Evolutionary conservation across 2,888 invertebrate genomes (phyloP), one percentile per base, ranked within the genome.

Genomic region (Phaedon cochleariae): DNA sequence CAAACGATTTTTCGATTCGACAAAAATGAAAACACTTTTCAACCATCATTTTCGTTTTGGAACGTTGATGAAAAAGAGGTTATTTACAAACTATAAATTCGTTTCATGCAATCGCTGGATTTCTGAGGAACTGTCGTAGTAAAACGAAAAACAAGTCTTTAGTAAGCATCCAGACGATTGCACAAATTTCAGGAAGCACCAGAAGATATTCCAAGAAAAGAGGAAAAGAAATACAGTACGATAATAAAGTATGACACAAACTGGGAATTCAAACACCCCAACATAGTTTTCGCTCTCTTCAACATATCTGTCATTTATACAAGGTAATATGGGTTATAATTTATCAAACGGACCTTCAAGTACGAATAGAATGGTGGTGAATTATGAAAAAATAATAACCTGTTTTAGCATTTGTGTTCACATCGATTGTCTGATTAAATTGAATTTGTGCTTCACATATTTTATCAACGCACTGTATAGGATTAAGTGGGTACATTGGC

Each of bases 161-260:
- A 29, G 34, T 34, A 10, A 34, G 5, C 7, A 34, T 34, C 2
- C 34, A 34, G 12, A 34, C 34, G 10, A 34, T 34, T 34, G 34
- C 34, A 34, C 34, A 12, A 34, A 34, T 34, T 51, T 51, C 12
- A 54, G 26, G 54, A 54, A 54, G 54, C 54, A 54, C 54, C 58
- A 58, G 7, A 26, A 7, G 29, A 58, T 41, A 20, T 22, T 34
- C 34, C 34, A 34, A 34, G 9, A 34, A n/a, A n/a, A n/a, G n/a
- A n/a, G n/a, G n/a, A n/a, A n/a, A n/a, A n/a, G n/a, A n/a, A n/a
- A n/a, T n/a, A n/a, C n/a, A n/a, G n/a, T n/a, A n/a, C n/a, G n/a
- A n/a, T n/a, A n/a, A n/a, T n/a, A n/a, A n/a, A n/a, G n/a, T n/a
- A n/a, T n/a, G n/a, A n/a, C n/a, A n/a, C n/a, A n/a, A n/a, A n/a